These are phyloP conservation scores for Galbula dea DNA, from an alignment of 2,113 vertebrate species.

Conservation along the genomic window DNA sequence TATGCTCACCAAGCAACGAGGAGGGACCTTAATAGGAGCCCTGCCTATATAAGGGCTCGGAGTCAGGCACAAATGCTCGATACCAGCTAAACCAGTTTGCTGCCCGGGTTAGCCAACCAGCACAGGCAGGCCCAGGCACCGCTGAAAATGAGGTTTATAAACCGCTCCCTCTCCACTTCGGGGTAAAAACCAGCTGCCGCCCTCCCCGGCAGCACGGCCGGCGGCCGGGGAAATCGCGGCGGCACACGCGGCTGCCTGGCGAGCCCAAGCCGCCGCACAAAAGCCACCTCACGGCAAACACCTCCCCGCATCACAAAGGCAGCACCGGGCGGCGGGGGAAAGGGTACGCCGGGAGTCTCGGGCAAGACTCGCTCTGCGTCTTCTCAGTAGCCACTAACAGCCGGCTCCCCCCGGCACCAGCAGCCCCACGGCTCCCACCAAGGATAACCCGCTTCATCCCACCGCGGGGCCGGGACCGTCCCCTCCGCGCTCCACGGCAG, in stretches of 20 bases:
- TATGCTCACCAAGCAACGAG: fast-evolving
- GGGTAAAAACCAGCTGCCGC: not conserved
- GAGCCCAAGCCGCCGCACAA: not conserved
- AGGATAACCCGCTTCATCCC: not conserved
- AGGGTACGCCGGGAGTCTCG: not conserved
- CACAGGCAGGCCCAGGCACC: constrained; percentile 35
- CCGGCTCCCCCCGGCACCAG: not conserved
- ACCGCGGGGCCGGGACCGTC: not conserved
- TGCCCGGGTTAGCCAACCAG: not conserved
- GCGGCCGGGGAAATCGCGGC: not conserved
- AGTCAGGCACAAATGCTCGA: not conserved
- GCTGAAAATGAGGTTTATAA: not conserved
- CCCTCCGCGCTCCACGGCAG: not conserved
- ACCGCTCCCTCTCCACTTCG: not conserved
- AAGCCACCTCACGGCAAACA: not conserved
- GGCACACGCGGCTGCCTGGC: not conserved
- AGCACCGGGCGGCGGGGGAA: not conserved
- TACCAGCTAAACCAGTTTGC: constrained; percentile 49
- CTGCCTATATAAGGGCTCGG: not conserved
- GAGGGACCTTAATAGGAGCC: not conserved
- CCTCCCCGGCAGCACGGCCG: not conserved
- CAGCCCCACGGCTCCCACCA: not conserved
- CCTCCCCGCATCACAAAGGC: not conserved
- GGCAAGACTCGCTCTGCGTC: not conserved
- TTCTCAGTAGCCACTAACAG: not conserved